Base-by-base conservation (phyloP, 2,888 invertebrate genomes). In the Trachelus tabidus region DNA sequence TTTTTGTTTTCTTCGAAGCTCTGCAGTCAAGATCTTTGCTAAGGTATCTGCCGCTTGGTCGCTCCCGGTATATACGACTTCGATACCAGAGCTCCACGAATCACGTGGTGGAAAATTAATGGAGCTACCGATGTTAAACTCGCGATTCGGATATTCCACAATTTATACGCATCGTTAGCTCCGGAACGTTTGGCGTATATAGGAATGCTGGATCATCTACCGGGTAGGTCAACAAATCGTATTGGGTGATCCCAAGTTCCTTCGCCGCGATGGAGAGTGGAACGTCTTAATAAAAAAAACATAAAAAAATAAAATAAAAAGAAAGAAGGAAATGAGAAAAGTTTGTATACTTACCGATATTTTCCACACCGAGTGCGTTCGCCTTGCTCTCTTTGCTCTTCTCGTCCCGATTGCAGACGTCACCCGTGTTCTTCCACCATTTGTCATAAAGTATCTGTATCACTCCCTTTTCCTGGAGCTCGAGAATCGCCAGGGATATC, bases 351-450 rank as follows among this genome's bases (percentile, higher is more conserved):
- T 92, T 90, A 95, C 97, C 96, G 82, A 96, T 96, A 92, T 97
- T 97, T 91, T 97, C 96, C 73, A 98, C 96, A 1, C 98, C 98
- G 23, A 99, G 93, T 0, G 98, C 97, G 89, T 96, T 98, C 0
- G 98, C 98, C 91, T 98, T 98, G 78, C 97, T 96, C 86, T 98
- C 98, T 86, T 96, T 98, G 85, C 96, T 96, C 89, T 96, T 96
- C 87, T 96, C 96, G 84, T 98, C 97, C 76, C 97, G 93, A 85
- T 96, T 97, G 90, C 98, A 98, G 0, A 96, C 96, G 86, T 97
- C 97, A 0, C 98, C 98, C 0, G 97, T 97, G 89, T 98, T 97
- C 92, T 98, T 98, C 99, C 99, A 99, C 99, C 99, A 99, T 91
- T 98, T 98, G 90, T 98, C 98, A 91, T 98, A 98, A 78, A 98